phyloP scores from a whole-genome alignment of 37 sponge, comb jelly and placozoan genomes.

The Cliona cf. orientalis region DNA sequence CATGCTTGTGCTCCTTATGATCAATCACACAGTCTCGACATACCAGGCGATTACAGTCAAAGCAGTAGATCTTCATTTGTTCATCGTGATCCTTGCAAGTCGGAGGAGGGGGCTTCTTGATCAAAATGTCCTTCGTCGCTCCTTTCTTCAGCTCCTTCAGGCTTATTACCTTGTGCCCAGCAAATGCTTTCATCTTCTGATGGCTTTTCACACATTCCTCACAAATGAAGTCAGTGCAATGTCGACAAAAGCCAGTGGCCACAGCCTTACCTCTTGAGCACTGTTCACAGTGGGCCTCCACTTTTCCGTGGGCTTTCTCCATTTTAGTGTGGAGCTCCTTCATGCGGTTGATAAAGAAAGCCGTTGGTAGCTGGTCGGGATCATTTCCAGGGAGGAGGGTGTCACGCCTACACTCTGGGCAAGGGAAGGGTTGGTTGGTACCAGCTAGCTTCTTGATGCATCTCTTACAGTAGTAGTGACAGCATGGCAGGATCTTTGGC shows the following conservation, averaged over 20 bases:
- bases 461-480: slow-evolving; percentile 54
- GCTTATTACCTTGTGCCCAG: slow-evolving; percentile 1
- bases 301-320: slow-evolving; percentile 20
- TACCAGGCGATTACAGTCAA: slow-evolving; percentile 27
- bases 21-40: slow-evolving; percentile 16
- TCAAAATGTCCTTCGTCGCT: slow-evolving; percentile 2
- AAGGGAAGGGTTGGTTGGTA: slow-evolving; percentile 20
- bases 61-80: slow-evolving; percentile 29
- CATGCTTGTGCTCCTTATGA: slow-evolving; percentile 16
- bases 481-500: slow-evolving; percentile 48
- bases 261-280: background rate
- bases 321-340: slow-evolving; percentile 34
- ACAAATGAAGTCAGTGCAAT: slow-evolving; percentile 28
- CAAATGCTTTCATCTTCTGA: slow-evolving; percentile 15
- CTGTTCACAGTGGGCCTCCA: slow-evolving; percentile 25
- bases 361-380: slow-evolving; percentile 15
- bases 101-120: background rate
- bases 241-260: slow-evolving; percentile 30
- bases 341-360: slow-evolving; percentile 32
- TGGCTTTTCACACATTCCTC: slow-evolving; percentile 6
- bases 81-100: slow-evolving; percentile 8
- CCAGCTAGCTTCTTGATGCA: slow-evolving; percentile 38
- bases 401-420: slow-evolving; percentile 39
- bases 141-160: slow-evolving; percentile 19
- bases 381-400: slow-evolving; percentile 14